These are phyloP conservation scores for Andrena dorsata DNA, from an alignment of 2,888 invertebrate species.

Conservation along the genomic window DNA sequence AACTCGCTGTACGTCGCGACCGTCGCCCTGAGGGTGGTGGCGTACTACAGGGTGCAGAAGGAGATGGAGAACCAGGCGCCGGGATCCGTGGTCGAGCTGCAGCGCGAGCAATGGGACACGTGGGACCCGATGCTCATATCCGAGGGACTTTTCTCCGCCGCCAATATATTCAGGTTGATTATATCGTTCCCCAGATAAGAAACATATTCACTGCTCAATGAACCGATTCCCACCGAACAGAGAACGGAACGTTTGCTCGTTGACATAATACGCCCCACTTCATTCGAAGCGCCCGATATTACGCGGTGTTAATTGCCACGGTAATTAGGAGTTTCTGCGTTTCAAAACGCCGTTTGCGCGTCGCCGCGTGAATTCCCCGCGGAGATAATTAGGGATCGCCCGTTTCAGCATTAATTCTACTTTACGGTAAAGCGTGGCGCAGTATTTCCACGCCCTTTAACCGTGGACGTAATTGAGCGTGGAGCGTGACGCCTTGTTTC, in stretches of 20 bases:
- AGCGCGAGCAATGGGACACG: conserved; percentile 97
- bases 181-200: background rate
- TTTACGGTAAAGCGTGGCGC: background rate
- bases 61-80: conserved; percentile 90
- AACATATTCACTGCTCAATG: background rate
- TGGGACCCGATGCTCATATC: conserved; percentile 99
- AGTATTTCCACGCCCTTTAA: conserved; percentile 11
- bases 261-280: background rate
- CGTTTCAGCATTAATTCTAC: conserved; percentile 28
- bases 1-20: conserved; percentile 99
- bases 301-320: background rate
- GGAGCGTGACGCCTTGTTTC: conserved; percentile 10
- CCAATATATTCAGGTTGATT: conserved; percentile 94
- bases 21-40: conserved; percentile 96
- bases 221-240: background rate
- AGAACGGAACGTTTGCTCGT: background rate
- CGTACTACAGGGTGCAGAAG: conserved; percentile 96
- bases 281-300: background rate
- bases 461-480: conserved; percentile 10
- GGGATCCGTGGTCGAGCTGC: conserved; percentile 88
- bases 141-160: conserved; percentile 98
- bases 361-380: conserved; percentile 1
- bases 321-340: conserved; percentile 2
- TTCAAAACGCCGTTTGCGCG: conserved; percentile 10
- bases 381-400: conserved; percentile 19